phyloP scores from a whole-genome alignment of 2,113 vertebrate species.

The Cyrtonyx montezumae region DNA sequence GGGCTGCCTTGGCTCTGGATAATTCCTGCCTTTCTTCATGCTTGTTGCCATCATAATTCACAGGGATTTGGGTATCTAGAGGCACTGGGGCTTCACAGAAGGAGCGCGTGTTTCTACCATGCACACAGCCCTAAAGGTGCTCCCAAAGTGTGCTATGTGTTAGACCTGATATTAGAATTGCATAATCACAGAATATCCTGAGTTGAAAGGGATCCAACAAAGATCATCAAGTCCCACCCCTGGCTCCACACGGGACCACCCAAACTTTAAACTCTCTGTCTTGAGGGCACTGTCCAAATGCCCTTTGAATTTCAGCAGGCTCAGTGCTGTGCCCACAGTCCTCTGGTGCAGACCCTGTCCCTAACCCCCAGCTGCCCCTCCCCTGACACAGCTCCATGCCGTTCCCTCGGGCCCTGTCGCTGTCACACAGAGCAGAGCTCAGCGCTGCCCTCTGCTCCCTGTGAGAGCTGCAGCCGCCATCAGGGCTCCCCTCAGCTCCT shows the following conservation, averaged over 20 bases:
- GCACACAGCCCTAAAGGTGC: neutral
- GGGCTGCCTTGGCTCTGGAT: neutral
- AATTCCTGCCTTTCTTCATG: neutral
- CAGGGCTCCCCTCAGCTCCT: neutral
- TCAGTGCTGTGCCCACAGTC: neutral
- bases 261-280: neutral
- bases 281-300: neutral
- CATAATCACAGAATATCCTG: neutral
- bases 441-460: too few relatives aligned
- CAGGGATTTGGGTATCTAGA: neutral
- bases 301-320: neutral
- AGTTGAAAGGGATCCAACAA: neutral
- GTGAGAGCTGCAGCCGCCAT: too few relatives aligned
- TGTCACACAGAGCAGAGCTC: too few relatives aligned
- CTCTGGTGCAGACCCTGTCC: neutral
- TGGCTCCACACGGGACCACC: neutral
- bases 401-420: too few relatives aligned
- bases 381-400: neutral
- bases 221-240: neutral
- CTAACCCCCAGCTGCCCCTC: neutral
- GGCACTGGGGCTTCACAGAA: neutral
- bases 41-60: neutral
- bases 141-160: neutral
- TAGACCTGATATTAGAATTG: neutral
- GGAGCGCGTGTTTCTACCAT: accelerated